Conservation (phyloP, 2,113 vertebrate genomes). For the Psilopogon haemacephalus region DNA sequence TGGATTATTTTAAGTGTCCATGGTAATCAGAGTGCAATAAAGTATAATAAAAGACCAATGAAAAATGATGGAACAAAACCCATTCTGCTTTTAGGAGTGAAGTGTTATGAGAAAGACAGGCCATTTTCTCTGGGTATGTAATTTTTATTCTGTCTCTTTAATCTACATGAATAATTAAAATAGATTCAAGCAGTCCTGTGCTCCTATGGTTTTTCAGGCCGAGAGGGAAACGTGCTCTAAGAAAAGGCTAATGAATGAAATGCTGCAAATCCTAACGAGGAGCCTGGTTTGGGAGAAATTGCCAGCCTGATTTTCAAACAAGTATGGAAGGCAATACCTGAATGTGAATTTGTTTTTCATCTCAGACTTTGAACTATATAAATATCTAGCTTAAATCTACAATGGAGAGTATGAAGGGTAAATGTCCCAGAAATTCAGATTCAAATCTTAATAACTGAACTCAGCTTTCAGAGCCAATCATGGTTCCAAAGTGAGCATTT, state of each 20-base stretch:
- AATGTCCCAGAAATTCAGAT: not conserved
- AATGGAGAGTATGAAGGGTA: not conserved
- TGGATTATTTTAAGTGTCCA: conserved; percentile 3
- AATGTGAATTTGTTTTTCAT: not conserved
- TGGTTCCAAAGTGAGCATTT: not conserved
- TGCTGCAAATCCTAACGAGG: not conserved
- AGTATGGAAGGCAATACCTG: not conserved
- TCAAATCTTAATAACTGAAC: not conserved
- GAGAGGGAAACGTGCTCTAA: not conserved
- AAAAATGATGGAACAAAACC: not conserved
- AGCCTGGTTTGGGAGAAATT: not conserved
- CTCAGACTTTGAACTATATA: not conserved
- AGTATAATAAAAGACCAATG: conserved; percentile 1
- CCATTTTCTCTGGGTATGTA: not conserved
- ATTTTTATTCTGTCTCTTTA: conserved; percentile 42
- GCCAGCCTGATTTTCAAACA: not conserved
- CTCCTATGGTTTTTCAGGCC: not conserved
- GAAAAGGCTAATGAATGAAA: not conserved
- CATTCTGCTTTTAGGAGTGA: not conserved
- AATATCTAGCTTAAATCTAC: not conserved
- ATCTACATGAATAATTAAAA: conserved; percentile 47
- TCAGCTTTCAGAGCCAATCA: not conserved
- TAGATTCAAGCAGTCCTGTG: not conserved
- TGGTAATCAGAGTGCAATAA: conserved; percentile 24
- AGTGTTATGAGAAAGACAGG: not conserved